These are phyloP conservation scores for Trinectes maculatus DNA, from an alignment of 2,113 vertebrate genomes.

Conservation along the genomic window DNA sequence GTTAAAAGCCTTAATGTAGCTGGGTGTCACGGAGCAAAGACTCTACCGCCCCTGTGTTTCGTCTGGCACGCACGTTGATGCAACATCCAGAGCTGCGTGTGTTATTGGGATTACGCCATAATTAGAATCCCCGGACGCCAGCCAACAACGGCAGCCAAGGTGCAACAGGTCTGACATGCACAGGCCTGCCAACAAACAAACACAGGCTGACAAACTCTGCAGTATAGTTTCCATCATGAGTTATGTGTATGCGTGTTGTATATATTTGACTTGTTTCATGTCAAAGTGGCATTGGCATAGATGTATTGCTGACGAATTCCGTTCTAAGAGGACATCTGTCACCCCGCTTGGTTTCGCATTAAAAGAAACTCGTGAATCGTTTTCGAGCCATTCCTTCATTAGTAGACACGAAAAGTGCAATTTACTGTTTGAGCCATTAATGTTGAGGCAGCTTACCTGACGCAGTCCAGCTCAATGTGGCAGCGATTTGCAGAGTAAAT, in stretches of 20 bases:
- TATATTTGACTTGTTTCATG: conserved; percentile 2
- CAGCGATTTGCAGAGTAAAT: conserved; percentile 87
- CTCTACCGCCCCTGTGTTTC: conserved; percentile 48
- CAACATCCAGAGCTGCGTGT: conserved; percentile 30
- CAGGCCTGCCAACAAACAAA: conserved; percentile 38
- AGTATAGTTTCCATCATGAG: background rate
- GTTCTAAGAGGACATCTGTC: conserved; percentile 17
- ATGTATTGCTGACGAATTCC: conserved; percentile 27
- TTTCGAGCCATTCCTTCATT: conserved; percentile 31
- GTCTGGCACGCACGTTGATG: conserved; percentile 52
- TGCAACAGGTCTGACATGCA: conserved; percentile 77
- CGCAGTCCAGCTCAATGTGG: conserved; percentile 71
- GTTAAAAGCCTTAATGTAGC: conserved; percentile 78
- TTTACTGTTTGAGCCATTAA: conserved; percentile 45
- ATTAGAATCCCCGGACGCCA: conserved; percentile 72
- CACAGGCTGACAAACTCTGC: background rate
- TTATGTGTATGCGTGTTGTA: background rate
- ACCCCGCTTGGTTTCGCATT: conserved; percentile 6
- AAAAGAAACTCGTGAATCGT: background rate
- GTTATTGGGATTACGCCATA: conserved; percentile 68
- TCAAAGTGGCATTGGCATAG: conserved; percentile 1
- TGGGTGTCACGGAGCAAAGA: conserved; percentile 50
- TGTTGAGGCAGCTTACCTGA: conserved; percentile 68
- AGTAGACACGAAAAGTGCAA: conserved; percentile 35
- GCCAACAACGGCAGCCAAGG: conserved; percentile 83